phyloP scores from a whole-genome alignment of 2,888 invertebrate species.

The Stomorhina lunata region DNA sequence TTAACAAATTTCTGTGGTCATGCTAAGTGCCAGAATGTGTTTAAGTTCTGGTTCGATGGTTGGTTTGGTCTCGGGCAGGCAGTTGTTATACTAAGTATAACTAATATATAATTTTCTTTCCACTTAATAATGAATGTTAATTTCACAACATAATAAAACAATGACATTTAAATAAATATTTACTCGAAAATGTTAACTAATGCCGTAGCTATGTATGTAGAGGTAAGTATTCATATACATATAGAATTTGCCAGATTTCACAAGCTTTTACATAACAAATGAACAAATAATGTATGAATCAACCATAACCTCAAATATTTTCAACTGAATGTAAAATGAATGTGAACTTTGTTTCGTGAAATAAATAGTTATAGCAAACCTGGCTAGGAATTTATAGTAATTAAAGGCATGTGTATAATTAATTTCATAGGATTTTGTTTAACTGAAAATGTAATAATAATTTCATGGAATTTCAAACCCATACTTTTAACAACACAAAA shows the following conservation, averaged over 20 bases:
- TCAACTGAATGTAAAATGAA: background rate
- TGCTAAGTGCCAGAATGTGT: background rate
- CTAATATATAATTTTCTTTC: slow-evolving; percentile 33
- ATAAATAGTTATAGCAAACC: slow-evolving; percentile 2
- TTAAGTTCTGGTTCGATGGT: background rate
- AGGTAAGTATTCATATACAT: background rate
- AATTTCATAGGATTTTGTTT: slow-evolving; percentile 43
- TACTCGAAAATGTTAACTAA: slow-evolving; percentile 6
- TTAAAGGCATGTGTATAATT: slow-evolving; percentile 52
- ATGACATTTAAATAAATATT: slow-evolving; percentile 40
- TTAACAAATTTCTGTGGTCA: slow-evolving; percentile 15
- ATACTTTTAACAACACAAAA: no score
- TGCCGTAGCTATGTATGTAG: background rate
- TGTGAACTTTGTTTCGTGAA: slow-evolving; percentile 1
- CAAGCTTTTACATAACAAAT: background rate
- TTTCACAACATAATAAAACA: slow-evolving; percentile 42
- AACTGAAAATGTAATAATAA: slow-evolving; percentile 42
- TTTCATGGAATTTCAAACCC: slow-evolving; percentile 47
- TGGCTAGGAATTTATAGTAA: slow-evolving; percentile 48
- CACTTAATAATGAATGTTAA: slow-evolving; percentile 41
- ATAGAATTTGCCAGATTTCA: background rate
- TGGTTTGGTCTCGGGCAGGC: background rate
- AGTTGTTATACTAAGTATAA: no score
- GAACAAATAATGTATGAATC: slow-evolving; percentile 9
- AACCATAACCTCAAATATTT: slow-evolving; percentile 46